These are phyloP conservation scores for Cephalopterus ornatus DNA, from an alignment of 2,113 vertebrate genomes.

Conservation along the genomic window DNA sequence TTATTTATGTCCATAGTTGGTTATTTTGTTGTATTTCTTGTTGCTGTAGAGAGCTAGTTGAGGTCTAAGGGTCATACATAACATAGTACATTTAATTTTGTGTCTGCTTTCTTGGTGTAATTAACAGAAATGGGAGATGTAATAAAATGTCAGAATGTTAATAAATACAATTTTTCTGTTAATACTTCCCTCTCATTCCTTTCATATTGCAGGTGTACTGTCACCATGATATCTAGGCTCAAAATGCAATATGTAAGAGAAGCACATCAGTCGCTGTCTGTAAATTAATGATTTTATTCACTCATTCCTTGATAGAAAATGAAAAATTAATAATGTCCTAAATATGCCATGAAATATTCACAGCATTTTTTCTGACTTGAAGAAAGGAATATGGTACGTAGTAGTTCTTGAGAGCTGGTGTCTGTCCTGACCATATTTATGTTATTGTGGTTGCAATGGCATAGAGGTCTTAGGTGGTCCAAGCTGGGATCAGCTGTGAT, in stretches of 20 bases:
- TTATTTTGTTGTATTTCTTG: neutral
- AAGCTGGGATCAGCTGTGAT: neutral
- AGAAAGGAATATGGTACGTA: neutral
- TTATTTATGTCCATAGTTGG: neutral
- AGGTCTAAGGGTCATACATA: neutral
- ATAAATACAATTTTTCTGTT: neutral
- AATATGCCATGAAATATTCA: neutral
- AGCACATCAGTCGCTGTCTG: conserved; percentile 21
- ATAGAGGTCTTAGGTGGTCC: neutral
- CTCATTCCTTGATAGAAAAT: conserved; percentile 42
- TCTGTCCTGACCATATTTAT: neutral
- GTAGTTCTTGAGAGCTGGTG: neutral
- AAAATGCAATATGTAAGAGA: conserved; percentile 5
- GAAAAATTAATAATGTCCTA: conserved; percentile 54
- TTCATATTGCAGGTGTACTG: neutral
- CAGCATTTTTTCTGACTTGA: neutral
- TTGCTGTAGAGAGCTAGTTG: neutral
- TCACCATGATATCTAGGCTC: neutral
- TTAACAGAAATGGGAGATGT: neutral
- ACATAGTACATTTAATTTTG: neutral
- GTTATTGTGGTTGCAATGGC: neutral
- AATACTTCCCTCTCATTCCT: neutral
- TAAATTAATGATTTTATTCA: conserved; percentile 49
- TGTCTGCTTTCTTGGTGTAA: neutral
- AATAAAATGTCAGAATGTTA: conserved; percentile 26